Percentiles rank a stretch among this genome's conserved stretches.
Conservation (phyloP, 2,888 invertebrate species). For the Drosophila pseudotalamancana region DNA sequence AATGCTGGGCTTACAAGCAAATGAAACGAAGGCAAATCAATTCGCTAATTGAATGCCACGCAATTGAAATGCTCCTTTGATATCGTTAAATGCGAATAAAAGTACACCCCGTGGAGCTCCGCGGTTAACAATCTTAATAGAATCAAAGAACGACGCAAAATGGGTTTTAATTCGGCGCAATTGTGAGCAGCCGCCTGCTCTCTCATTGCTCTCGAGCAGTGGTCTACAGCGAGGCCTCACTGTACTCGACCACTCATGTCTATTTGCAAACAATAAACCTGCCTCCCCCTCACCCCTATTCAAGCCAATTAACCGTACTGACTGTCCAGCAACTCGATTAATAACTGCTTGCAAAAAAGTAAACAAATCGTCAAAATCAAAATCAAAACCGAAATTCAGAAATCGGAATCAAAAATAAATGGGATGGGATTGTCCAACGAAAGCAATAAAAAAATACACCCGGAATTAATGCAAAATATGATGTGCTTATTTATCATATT, state of each 20-base stretch:
- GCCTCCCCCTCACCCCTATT: not conserved
- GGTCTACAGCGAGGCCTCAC: not conserved
- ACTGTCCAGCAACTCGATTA: constrained; percentile 53
- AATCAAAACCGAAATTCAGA: constrained; percentile 48
- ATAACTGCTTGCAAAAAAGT: constrained; percentile 58
- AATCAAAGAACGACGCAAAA: constrained; percentile 74
- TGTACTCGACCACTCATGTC: constrained; percentile 2
- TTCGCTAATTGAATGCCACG: constrained; percentile 67
- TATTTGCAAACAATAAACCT: constrained; percentile 19
- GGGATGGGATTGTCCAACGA: constrained; percentile 18
- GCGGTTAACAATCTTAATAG: constrained; percentile 72
- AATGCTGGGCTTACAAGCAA: not conserved
- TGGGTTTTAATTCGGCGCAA: constrained; percentile 72
- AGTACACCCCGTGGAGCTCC: constrained; percentile 32
- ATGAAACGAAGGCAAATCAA: constrained; percentile 58
- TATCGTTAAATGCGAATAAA: constrained; percentile 58
- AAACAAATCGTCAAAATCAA: constrained; percentile 41
- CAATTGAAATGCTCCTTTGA: constrained; percentile 69
- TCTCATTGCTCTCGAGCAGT: not conserved
- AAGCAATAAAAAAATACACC: constrained; percentile 22
- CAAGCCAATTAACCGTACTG: constrained; percentile 73
- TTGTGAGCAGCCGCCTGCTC: constrained; percentile 41
- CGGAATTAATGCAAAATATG: too few species aligned
- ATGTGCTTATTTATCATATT: too few species aligned
- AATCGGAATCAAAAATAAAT: constrained; percentile 5